Conservation (phyloP, 2,797 vertebrate genomes). For the Labeo calbasu region DNA sequence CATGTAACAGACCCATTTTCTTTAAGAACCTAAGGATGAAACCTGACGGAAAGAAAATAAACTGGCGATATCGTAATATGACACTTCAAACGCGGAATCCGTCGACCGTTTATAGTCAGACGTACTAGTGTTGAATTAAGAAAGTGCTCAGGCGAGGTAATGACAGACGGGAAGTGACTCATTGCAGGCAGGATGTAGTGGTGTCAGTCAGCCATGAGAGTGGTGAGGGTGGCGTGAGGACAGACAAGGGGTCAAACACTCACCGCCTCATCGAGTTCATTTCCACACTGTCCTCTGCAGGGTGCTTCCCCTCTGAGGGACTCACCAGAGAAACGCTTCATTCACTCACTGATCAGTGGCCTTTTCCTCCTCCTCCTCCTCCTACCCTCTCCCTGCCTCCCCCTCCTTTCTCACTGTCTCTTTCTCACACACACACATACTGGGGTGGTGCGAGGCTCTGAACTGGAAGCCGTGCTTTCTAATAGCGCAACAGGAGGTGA, state of each 20-base stretch:
- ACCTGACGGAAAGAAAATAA: slow-evolving; percentile 27
- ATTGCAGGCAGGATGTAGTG: slow-evolving; percentile 63
- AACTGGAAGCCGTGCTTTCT: slow-evolving; percentile 55
- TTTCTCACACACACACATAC: slow-evolving; percentile 46
- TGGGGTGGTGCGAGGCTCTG: slow-evolving; percentile 56
- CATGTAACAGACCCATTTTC: slow-evolving; percentile 15
- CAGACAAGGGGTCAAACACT: slow-evolving; percentile 67
- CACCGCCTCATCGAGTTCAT: slow-evolving; percentile 78
- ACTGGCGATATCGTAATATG: neutral
- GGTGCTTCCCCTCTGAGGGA: slow-evolving; percentile 58
- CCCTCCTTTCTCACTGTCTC: slow-evolving; percentile 46
- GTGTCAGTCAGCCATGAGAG: slow-evolving; percentile 66
- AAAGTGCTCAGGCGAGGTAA: slow-evolving; percentile 47
- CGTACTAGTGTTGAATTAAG: neutral
- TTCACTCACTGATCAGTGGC: slow-evolving; percentile 78
- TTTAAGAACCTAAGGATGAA: slow-evolving; percentile 7
- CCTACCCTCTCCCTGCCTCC: slow-evolving; percentile 5
- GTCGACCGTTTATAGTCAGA: neutral
- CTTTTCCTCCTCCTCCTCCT: slow-evolving; percentile 50
- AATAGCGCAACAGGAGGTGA: slow-evolving; percentile 58
- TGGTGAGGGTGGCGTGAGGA: slow-evolving; percentile 72
- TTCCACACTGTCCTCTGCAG: slow-evolving; percentile 74
- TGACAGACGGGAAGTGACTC: slow-evolving; percentile 51
- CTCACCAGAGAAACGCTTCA: slow-evolving; percentile 74
- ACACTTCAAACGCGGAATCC: slow-evolving; percentile 11